Conservation (phyloP, 2,888 invertebrate species). For the Callimorpha dominula region DNA sequence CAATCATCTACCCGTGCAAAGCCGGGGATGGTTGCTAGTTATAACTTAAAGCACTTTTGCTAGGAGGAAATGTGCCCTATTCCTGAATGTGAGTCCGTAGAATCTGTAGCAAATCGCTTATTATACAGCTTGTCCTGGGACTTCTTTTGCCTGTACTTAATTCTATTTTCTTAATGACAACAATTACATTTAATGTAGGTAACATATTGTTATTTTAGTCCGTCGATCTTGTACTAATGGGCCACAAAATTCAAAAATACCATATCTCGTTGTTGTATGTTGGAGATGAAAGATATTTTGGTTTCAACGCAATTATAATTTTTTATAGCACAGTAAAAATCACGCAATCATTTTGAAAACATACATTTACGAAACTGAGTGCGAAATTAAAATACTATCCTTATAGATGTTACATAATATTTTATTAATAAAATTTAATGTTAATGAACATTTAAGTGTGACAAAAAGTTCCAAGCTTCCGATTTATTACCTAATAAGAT, state of each 20-base stretch:
- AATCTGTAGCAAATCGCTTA: too few species aligned
- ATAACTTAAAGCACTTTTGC: too few species aligned
- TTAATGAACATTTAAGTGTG: not conserved
- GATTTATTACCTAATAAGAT: slow-evolving; percentile 20
- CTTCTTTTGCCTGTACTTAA: not conserved
- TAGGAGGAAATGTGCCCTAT: too few species aligned
- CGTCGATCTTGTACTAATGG: not conserved
- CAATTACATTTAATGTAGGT: too few species aligned
- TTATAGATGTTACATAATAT: slow-evolving; percentile 4
- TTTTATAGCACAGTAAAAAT: not conserved
- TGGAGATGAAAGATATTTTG: not conserved
- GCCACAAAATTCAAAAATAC: not conserved
- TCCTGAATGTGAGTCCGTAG: too few species aligned
- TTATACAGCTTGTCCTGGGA: not conserved
- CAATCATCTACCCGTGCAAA: too few species aligned
- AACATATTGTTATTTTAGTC: too few species aligned
- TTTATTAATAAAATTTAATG: slow-evolving; percentile 15
- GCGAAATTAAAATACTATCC: not conserved
- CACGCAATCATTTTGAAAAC: not conserved
- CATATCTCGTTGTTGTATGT: not conserved
- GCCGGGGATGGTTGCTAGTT: too few species aligned
- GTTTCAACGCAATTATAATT: not conserved
- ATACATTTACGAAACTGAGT: not conserved
- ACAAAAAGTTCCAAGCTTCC: too few species aligned
- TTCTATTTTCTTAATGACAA: not conserved